Evolutionary conservation across 2,888 invertebrate species (phyloP), one percentile per base, ranked within the genome.

Genomic region (Nemotelus nigrinus): DNA sequence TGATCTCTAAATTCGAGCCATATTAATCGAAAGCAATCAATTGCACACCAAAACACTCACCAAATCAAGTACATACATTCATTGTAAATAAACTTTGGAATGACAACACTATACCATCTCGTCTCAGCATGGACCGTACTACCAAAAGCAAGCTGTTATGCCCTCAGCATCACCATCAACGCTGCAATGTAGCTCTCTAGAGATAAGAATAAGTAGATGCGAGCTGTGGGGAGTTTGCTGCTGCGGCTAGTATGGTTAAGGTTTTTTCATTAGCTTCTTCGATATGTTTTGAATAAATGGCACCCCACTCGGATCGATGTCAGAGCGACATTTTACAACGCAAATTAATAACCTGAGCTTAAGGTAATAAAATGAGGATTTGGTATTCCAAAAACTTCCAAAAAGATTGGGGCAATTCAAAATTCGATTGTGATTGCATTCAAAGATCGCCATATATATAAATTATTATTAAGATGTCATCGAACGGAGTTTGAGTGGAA

Each of bases 301-400:
- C 2, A 25, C n/a, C 25, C 55, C 70, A 70, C 70, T 74, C n/a
- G 74, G 74, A 74, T 74, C 60, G 48, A 60, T 60, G 74, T 74
- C 74, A 60, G 74, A 60, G 50, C 39, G 41, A 60, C 50, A 63
- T 63, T 48, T 74, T 74, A 74, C 60, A 63, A 74, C 74, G 74
- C 60, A 74, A 74, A 74, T 74, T 74, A 74, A 74, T 74, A 63
- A 74, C 74, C 60, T 41, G 57, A 60, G 74, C 74, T 74, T 74
- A 74, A 74, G 74, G 74, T 74, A 74, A 74, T 74, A 74, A 74
- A 74, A 47, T 74, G 74, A 5, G 63, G 74, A 74, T 60, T 74
- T 74, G 41, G 70, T 53, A 6, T 70, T 55, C 3, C 5, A 70
- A 10, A 55, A 48, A 67, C 67, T 67, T 43, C 64, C n/a, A n/a